phyloP scores from a whole-genome alignment of 2,888 invertebrate genomes.

The Euzophera pinguis region DNA sequence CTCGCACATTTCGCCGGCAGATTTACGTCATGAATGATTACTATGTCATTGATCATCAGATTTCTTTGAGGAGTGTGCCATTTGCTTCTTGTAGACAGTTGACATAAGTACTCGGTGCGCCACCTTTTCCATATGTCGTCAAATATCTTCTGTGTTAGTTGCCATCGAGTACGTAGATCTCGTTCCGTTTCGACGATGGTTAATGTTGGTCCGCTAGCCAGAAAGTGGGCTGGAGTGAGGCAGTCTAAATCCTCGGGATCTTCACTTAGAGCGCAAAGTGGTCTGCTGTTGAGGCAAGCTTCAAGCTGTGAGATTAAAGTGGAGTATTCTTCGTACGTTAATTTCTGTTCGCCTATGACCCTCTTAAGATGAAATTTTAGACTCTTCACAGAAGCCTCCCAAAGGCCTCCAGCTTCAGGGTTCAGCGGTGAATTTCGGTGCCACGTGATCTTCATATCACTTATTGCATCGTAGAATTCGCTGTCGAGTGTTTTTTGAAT shows the following conservation, averaged over 20 bases:
- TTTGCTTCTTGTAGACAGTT: conserved; percentile 23
- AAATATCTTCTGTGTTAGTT: conserved; percentile 24
- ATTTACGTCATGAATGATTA: conserved; percentile 25
- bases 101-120: conserved; percentile 23
- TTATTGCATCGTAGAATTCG: background rate
- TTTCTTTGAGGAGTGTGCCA: conserved; percentile 22
- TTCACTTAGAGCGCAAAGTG: conserved; percentile 24
- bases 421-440: background rate
- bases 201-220: conserved; percentile 20
- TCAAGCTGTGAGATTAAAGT: conserved; percentile 28
- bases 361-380: conserved; percentile 21
- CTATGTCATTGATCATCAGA: conserved; percentile 23
- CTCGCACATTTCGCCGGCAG: no score
- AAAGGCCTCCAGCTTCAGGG: background rate
- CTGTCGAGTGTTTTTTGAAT: background rate
- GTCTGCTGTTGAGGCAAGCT: conserved; percentile 25
- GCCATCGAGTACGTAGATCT: conserved; percentile 27
- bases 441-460: background rate
- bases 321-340: conserved; percentile 25
- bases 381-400: conserved; percentile 7
- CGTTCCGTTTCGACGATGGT: conserved; percentile 22
- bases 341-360: conserved; percentile 25
- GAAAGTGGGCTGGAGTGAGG: conserved; percentile 27
- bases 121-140: conserved; percentile 27
- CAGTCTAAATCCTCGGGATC: conserved; percentile 24